Percentiles rank a stretch among this genome's conserved stretches.
phyloP scores from a whole-genome alignment of 2,888 invertebrate genomes.

The Acrobasis suavella region DNA sequence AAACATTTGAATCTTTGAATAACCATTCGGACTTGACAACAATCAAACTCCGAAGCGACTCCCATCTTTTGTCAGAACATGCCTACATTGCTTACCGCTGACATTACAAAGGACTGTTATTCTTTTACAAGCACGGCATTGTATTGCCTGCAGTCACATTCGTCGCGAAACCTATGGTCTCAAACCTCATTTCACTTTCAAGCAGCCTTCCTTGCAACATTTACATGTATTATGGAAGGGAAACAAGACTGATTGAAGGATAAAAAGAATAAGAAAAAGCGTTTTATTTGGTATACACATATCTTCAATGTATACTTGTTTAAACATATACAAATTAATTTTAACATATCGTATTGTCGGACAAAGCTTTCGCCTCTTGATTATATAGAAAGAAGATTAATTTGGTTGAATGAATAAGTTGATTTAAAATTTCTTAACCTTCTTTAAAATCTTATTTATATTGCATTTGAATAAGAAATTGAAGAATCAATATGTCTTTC shows the following conservation, averaged over 20 bases:
- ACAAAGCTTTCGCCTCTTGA: too few relatives aligned
- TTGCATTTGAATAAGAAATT: too few relatives aligned
- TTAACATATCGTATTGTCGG: too few relatives aligned
- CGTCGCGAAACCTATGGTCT: neutral
- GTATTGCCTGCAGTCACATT: slow-evolving; percentile 12
- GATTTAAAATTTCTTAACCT: too few relatives aligned
- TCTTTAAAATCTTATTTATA: too few relatives aligned
- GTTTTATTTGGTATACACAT: neutral
- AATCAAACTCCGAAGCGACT: neutral
- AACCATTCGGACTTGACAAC: neutral
- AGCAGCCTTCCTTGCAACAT: slow-evolving; percentile 8
- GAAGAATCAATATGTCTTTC: too few relatives aligned
- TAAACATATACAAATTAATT: too few relatives aligned
- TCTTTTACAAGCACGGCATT: slow-evolving; percentile 16
- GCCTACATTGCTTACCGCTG: slow-evolving; percentile 8
- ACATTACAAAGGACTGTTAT: slow-evolving; percentile 19
- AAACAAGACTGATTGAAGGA: slow-evolving; percentile 14
- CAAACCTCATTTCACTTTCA: slow-evolving; percentile 20
- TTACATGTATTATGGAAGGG: slow-evolving; percentile 16
- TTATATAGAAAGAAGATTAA: too few relatives aligned
- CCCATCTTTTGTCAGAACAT: slow-evolving; percentile 11
- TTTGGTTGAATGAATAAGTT: too few relatives aligned
- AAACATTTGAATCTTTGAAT: too few relatives aligned
- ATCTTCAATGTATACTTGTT: too few relatives aligned
- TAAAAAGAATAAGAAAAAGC: neutral